A percentile compares a stretch with the other conserved stretches of the same genome.
These are phyloP conservation scores for Spisula solida DNA, from an alignment of 2,888 invertebrate genomes.

Conservation along the genomic window DNA sequence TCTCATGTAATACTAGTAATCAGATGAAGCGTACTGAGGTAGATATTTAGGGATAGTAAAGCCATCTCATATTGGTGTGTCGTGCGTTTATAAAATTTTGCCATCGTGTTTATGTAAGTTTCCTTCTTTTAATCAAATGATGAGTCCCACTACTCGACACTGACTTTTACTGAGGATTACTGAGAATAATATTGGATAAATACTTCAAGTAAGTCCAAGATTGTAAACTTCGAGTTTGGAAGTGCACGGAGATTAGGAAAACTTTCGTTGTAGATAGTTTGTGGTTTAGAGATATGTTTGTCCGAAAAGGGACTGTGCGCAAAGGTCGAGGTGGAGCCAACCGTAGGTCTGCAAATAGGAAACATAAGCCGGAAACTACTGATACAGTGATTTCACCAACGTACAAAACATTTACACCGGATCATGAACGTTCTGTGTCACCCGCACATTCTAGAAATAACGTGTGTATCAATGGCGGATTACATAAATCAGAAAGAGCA, in stretches of 20 bases:
- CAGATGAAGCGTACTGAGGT: too few relatives aligned
- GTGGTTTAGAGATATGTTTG: neutral
- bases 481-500: neutral
- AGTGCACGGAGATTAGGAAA: neutral
- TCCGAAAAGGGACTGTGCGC: constrained; percentile 4
- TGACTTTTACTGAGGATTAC: too few relatives aligned
- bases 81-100: too few relatives aligned
- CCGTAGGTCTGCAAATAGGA: neutral
- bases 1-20: too few relatives aligned
- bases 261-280: neutral
- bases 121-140: too few relatives aligned
- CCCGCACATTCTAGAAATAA: neutral
- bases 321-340: constrained; percentile 3
- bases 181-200: too few relatives aligned
- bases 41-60: too few relatives aligned
- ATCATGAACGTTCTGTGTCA: neutral
- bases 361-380: neutral
- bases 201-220: too few relatives aligned
- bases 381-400: neutral
- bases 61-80: too few relatives aligned
- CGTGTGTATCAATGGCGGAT: neutral
- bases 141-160: too few relatives aligned
- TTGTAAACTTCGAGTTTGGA: neutral
- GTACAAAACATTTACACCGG: neutral
- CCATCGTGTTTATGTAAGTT: too few relatives aligned